Base-by-base conservation (phyloP, 2,888 invertebrate genomes). In the Nasonia oneida region DNA sequence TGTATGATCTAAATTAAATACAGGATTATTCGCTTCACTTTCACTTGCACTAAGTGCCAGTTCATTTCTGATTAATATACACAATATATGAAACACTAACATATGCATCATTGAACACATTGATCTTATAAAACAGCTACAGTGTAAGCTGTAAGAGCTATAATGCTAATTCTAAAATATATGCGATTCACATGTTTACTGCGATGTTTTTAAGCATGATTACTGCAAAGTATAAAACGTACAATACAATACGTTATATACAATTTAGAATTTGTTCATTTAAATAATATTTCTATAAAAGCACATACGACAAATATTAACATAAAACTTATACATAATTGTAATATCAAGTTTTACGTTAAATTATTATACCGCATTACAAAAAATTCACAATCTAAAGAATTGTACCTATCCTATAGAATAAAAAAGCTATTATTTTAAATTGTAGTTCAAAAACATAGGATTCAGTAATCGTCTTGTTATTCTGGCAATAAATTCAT, bases 1-100 rank as follows among this genome's bases (percentile, higher is more conserved):
- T 87, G 95, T 94, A 88, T 95, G 95, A 89, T 95, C 96, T 81
- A 95, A 91, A 84, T 93, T 91, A 85, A 93, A 93, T 1, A 91
- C 91, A 15, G 92, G 92, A 87, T 91, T 91, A 88, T 92, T 91
- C 82, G 92, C 92, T 29, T 92, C 93, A 57, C 92, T 91, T 84
- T 93, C 93, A 87, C 90, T 90, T n/a, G 90, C 89, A 18, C 89
- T 89, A 15, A 84, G 61, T 47, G 77, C 88, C 12, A 88, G 81
- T 77, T 83, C 84, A 77, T 87, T 83, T 42, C 84, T 67, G 50
- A 86, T 71, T 23, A 87, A 83, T 50, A 86, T 84, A 67, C 85
- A 85, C 47, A 83, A 57, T 53, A 85, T 76, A 83, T 83, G 85
- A 8, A 87, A 50, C 14, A 85, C 37, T 78, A 83, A 39, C 47